Evolutionary conservation across 2,888 invertebrate genomes (phyloP), one percentile per base, ranked within the genome.

Genomic region (Nymphalis polychloros): DNA sequence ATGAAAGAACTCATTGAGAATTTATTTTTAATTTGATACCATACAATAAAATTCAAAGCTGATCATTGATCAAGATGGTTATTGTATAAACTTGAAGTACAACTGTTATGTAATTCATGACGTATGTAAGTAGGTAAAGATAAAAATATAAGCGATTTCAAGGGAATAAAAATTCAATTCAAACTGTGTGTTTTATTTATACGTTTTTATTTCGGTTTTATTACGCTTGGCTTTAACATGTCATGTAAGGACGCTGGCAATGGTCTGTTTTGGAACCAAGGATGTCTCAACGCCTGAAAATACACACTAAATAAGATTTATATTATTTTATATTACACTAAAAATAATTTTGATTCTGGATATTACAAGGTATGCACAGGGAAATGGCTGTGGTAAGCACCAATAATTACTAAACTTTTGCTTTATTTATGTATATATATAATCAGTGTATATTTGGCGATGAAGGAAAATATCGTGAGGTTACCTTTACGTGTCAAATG

Each of bases 251-350:
- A 79, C 41, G 95, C 94, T 6, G 96, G 95, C 35, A 93, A 86
- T 0, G 97, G 97, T 69, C 93, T 92, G 1, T 93, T 94, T 79
- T 93, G 93, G 84, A 97, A 97, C 92, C 96, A 97, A 19, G 89
- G 88, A 83, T 97, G 96, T 59, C 93, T 88, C 48, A 97, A 82
- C 8, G 97, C 96, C 96, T 97, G 88, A 52, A 93, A 92, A 59
- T 61, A 64, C 55, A 59, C 57, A n/a, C 4, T 31, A 31, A 31
- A 31, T 31, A 31, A 31, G 31, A 46, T 6, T n/a, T 46, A 19
- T 2, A 27, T 41, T n/a, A 23, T 23, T 23, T 23, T 23, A 31
- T 5, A 31, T 31, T 5, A 31, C 27, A 31, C 27, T 31, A 6
- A 31, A 31, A 31, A 31, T 31, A 31, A 6, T 31, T 31, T 31